Evolutionary conservation across 30 jellyfish, hydroid and myxozoan species (phyloP), one percentile per base, ranked within the genome.

Genomic region (Aurelia sp.): DNA sequence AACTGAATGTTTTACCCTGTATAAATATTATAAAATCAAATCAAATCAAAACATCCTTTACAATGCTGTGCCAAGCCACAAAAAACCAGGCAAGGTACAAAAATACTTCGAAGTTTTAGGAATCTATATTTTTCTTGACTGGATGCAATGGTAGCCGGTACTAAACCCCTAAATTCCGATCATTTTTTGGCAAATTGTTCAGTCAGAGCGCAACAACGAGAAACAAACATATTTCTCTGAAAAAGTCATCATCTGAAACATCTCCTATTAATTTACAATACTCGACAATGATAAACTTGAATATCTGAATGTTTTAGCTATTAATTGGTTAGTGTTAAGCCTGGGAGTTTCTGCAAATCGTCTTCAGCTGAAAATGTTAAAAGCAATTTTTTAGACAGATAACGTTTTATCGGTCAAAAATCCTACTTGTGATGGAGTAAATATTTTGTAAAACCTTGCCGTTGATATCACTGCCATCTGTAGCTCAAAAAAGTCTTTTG

Each of bases 141-240:
- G 55, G 9, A 44, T 7, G 9, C 15, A 9, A 44, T 4, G 52
- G 5, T 5, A 8, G 7, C 0, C 55, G 15, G 15, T 44, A 44
- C 2, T 2, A 13, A 44, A 44, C 16, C 55, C 55, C 15, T 5
- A 8, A 44, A 44, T 44, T 44, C 16, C 15, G 9, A 44, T 44
- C 55, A 44, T 44, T 44, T 44, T 16, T 2, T 44, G 6, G 55
- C 16, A 50, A 27, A 22, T 13, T 79, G 89, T 79, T 79, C 89
- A 79, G 89, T 79, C 89, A 20, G 68, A 63, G 89, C 81, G 73
- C 78, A 48, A 79, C 70, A 62, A 58, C 64, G 15, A 61, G 41
- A 79, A 63, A 79, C 89, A 79, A 79, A 63, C 89, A 63, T 40
- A 31, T 63, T 64, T 79, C 89, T 79, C 89, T 68, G 72, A 79